Percentiles rank a stretch among this genome's conserved stretches.
Conservation (phyloP, 1,140 invertebrate species). For the Parasteatoda tepidariorum region DNA sequence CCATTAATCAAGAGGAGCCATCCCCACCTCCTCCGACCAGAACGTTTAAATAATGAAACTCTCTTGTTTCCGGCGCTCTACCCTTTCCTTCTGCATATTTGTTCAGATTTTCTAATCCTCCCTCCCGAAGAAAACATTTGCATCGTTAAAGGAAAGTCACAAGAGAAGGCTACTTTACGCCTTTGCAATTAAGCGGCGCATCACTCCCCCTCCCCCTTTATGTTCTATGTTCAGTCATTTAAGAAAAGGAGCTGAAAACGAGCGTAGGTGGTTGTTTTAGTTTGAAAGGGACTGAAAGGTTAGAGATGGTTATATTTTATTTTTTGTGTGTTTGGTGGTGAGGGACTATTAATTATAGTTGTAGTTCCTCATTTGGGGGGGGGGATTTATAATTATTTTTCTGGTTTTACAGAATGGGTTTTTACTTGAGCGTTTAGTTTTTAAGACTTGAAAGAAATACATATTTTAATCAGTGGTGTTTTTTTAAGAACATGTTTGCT, state of each 20-base stretch:
- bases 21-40: not conserved
- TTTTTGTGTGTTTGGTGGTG: too few relatives aligned
- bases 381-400: too few relatives aligned
- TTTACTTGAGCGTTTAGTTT: too few relatives aligned
- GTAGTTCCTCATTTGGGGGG: too few relatives aligned
- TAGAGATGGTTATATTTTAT: too few relatives aligned
- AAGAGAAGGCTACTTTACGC: not conserved
- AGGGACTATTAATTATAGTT: too few relatives aligned
- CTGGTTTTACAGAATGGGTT: too few relatives aligned
- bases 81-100: not conserved
- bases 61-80: not conserved
- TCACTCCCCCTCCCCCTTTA: not conserved
- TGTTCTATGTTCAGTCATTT: not conserved
- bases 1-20: not conserved
- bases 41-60: not conserved
- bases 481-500: too few relatives aligned
- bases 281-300: too few relatives aligned
- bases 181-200: constrained; percentile 25
- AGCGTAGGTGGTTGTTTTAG: too few relatives aligned
- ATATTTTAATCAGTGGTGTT: too few relatives aligned
- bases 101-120: not conserved
- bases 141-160: constrained; percentile 1
- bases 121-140: not conserved
- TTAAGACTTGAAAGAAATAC: too few relatives aligned
- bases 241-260: not conserved